These are phyloP conservation scores for Eulemur albifrons DNA, from an alignment of 2,797 vertebrate species.

Conservation along the genomic window DNA sequence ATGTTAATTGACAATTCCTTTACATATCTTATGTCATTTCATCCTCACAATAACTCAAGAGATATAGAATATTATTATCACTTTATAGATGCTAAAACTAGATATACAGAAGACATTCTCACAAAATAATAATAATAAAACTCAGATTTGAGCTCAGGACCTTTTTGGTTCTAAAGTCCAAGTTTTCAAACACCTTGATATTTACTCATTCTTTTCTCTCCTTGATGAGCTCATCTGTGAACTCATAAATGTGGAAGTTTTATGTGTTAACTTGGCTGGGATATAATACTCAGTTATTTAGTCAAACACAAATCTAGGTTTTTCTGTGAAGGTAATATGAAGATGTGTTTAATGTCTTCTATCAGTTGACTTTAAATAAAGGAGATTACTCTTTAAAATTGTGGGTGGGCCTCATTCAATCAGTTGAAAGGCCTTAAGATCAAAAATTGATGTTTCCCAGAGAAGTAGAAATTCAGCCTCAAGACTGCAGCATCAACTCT, in stretches of 20 bases:
- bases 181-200: neutral
- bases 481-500: neutral
- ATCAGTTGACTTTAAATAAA: neutral
- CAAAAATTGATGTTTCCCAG: neutral
- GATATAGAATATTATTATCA: neutral
- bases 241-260: neutral
- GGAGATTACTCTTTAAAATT: neutral
- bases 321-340: neutral
- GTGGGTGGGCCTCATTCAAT: neutral
- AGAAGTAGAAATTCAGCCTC: neutral
- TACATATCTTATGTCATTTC: neutral
- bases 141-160: neutral
- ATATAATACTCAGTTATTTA: neutral
- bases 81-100: neutral
- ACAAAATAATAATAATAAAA: neutral
- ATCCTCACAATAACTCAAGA: neutral
- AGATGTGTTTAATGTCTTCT: neutral
- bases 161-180: neutral
- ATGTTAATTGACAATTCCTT: neutral
- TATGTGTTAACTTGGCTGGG: neutral
- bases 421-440: neutral
- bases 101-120: neutral
- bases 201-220: neutral
- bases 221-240: neutral
- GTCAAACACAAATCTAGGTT: neutral